These are phyloP conservation scores for Xenopus laevis DNA, from an alignment of 2,113 vertebrate species.

Conservation along the genomic window DNA sequence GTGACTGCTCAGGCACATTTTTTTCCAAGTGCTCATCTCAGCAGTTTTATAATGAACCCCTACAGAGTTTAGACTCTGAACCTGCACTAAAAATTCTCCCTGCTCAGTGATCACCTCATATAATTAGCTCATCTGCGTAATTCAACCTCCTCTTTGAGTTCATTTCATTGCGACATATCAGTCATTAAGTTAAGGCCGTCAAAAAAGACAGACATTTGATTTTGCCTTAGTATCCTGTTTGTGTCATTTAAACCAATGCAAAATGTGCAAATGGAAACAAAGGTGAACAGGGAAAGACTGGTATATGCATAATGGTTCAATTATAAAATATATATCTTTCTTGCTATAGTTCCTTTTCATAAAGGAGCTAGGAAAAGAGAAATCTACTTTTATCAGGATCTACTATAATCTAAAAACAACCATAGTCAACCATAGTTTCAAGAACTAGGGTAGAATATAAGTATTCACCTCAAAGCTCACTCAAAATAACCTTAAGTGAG, in stretches of 20 bases:
- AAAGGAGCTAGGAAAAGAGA: too few species aligned
- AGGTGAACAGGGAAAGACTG: background rate
- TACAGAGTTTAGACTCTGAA: conserved; percentile 55
- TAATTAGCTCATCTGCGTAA: conserved; percentile 67
- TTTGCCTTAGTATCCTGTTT: background rate
- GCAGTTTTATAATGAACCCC: conserved; percentile 54
- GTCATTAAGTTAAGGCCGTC: background rate
- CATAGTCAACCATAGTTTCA: too few species aligned
- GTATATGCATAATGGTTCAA: background rate
- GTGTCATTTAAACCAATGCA: background rate
- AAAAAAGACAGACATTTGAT: background rate
- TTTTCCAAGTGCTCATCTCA: conserved; percentile 53
- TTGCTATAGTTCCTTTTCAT: too few species aligned
- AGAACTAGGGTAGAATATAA: too few species aligned
- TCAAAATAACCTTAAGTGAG: too few species aligned
- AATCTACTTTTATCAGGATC: too few species aligned
- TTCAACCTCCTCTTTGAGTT: background rate
- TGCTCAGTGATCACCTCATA: conserved; percentile 72
- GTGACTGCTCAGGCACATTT: conserved; percentile 47
- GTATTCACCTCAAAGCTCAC: too few species aligned
- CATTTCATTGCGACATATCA: background rate
- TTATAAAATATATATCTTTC: background rate
- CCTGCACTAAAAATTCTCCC: conserved; percentile 59
- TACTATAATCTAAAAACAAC: too few species aligned
- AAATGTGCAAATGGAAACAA: background rate